Base-by-base conservation (phyloP, 2,888 invertebrate species). In the Aphodius granarius region DNA sequence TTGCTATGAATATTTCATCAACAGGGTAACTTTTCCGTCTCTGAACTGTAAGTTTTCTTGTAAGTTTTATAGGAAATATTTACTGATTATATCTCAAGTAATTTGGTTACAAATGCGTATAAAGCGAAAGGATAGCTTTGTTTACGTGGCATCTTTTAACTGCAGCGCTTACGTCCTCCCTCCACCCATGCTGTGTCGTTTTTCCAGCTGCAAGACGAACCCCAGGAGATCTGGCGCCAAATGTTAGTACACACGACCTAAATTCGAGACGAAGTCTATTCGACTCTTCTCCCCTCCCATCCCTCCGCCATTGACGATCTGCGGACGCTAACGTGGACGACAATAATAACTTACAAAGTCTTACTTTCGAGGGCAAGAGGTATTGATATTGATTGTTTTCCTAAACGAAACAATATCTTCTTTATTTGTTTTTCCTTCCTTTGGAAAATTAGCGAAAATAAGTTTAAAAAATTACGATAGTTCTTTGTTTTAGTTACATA, bases 151-250 rank as follows among this genome's bases (percentile, higher is more conserved):
- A 17, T 5, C 3, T 66, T 19, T 21, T 66, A 66, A 21, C 20
- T n/a, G 66, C 66, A 16, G 15, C 21, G n/a, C 18, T 21, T 18
- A 17, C 18, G 21, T 17, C n/a, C 15, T 3, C 43, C n/a, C 15
- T 3, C 43, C 43, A 43, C 43, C 43, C 43, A 6, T 13, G 43
- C 43, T 6, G 43, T 43, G 43, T 43, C 43, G 43, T 43, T 43
- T 43, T 43, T 43, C 43, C 43, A 43, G 43, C 43, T 43, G 43
- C 43, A 43, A 43, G 43, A 43, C 43, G 43, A 43, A 3, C 13
- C 43, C 43, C 43, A 43, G 43, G 43, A 43, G 43, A 3, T 23
- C 70, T 62, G 79, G 79, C 79, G 79, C 79, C 79, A 75, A 73
- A 72, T 72, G 72, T 72, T 43, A 22, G 72, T 72, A 72, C 72